Base-by-base conservation (phyloP, 2,888 invertebrate genomes). In the Gymnoscelis rufifasciata region DNA sequence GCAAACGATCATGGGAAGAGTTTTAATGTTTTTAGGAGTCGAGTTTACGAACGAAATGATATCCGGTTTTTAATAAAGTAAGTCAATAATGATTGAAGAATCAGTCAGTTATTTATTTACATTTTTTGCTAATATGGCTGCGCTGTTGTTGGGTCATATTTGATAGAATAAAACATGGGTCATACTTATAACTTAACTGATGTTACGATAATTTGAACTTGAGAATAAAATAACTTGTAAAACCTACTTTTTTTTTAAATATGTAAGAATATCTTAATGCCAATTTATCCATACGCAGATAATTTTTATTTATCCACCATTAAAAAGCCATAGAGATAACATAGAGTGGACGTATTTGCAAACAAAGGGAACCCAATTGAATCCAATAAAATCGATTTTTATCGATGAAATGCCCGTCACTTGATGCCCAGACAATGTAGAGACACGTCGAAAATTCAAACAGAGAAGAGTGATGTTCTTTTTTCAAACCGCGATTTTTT, bases 341-440 rank as follows among this genome's bases (percentile, higher is more conserved):
- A 51, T 47, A 51, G 52, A 55, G 60, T 53, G 59, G 58, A 59
- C 51, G 57, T 66, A 82, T 83, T 82, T 79, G 73, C 82, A 82
- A 74, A 82, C 82, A 83, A 82, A 75, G 71, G 71, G 65, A 65
- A 68, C 72, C 73, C 76, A 74, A 78, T 81, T 72, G 73, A 70
- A 67, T 61, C 72, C 75, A 77, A 77, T 79, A 76, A 75, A 77
- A 78, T 74, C 70, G 74, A 79, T 76, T 78, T 74, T 74, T 76
- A 78, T 74, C 71, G 71, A 77, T 75, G 72, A 73, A 68, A 70
- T 66, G 69, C 66, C 69, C 63, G 71, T 73, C 78, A 74, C 62
- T 67, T 63, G 63, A 60, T 56, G 51, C 51, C 47, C 54, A 64
- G 72, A 80, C 79, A 80, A 78, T 78, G 78, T 74, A 71, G 62